Evolutionary conservation across 2,113 vertebrate species (phyloP).

Genomic region (Apistogramma diplotaenia): DNA sequence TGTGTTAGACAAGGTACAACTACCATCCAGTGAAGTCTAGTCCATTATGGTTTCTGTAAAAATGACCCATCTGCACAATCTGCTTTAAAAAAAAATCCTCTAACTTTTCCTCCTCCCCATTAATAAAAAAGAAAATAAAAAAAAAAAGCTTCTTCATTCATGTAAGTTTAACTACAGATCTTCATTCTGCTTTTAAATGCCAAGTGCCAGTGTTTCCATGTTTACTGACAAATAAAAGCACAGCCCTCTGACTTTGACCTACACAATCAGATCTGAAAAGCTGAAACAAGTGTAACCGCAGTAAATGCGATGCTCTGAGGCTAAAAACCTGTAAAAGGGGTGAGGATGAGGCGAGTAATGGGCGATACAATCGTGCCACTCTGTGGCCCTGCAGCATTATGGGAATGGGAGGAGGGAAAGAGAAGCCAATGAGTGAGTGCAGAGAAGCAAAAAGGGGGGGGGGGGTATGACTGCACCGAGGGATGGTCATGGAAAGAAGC

Average conservation of each 20-base stretch:
- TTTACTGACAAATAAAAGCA: neutral
- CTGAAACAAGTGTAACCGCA: conserved; percentile 22
- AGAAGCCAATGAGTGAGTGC: conserved; percentile 20
- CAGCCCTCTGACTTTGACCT: neutral
- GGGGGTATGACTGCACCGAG: conserved; percentile 23
- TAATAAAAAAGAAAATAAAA: neutral
- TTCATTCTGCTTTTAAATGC: neutral
- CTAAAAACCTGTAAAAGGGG: conserved; percentile 21
- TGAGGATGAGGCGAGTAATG: neutral
- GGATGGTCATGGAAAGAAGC: conserved; percentile 38
- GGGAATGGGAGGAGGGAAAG: conserved; percentile 27
- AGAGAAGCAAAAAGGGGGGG: conserved; percentile 11
- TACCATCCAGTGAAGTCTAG: neutral
- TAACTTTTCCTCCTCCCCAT: neutral
- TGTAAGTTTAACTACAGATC: neutral
- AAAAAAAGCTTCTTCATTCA: neutral
- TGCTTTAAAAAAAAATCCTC: neutral
- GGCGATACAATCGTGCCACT: conserved; percentile 63
- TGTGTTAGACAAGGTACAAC: neutral
- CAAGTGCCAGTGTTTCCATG: neutral
- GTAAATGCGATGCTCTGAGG: conserved; percentile 16
- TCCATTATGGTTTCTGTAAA: conserved; percentile 2
- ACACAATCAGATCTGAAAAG: conserved; percentile 15
- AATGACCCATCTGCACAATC: neutral
- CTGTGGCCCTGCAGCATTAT: conserved; percentile 61